Evolutionary conservation across 2,113 vertebrate species (phyloP).

Genomic region (Xenopus laevis): DNA sequence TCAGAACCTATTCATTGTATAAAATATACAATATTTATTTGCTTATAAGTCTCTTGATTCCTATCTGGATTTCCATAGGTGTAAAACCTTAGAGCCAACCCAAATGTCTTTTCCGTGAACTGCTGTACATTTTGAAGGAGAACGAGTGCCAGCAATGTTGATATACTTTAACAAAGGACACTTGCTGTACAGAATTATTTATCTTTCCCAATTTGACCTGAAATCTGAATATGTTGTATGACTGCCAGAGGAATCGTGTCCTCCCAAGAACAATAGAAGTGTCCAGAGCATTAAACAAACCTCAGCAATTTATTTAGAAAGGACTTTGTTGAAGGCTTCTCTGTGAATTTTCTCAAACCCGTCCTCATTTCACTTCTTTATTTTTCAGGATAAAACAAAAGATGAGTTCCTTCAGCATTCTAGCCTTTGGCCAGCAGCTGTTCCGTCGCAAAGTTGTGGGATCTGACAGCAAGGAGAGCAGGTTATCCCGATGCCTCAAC

Average conservation of each 20-base stretch:
- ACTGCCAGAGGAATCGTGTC: neutral
- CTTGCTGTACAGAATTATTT: neutral
- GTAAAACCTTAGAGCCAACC: no score
- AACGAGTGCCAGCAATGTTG: neutral
- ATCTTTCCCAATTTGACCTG: neutral
- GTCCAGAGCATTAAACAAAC: neutral
- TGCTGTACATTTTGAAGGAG: no score
- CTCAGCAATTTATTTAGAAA: neutral
- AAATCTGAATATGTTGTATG: neutral
- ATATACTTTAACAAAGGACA: neutral
- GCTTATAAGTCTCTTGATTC: no score
- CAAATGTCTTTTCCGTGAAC: no score
- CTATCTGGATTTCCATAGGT: no score
- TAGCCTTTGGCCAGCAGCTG: conserved; percentile 73
- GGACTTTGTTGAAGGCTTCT: neutral
- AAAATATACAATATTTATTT: no score
- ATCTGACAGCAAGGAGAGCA: conserved; percentile 73
- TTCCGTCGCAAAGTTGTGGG: conserved; percentile 88
- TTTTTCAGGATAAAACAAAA: conserved; percentile 47
- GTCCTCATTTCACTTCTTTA: conserved; percentile 1
- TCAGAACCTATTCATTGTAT: no score
- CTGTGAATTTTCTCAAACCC: neutral
- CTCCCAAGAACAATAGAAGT: neutral
- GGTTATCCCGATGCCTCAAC: conserved; percentile 82
- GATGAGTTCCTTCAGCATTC: conserved; percentile 71